Conservation (phyloP, 1,140 invertebrate species). For the Cotesia glomerata region DNA sequence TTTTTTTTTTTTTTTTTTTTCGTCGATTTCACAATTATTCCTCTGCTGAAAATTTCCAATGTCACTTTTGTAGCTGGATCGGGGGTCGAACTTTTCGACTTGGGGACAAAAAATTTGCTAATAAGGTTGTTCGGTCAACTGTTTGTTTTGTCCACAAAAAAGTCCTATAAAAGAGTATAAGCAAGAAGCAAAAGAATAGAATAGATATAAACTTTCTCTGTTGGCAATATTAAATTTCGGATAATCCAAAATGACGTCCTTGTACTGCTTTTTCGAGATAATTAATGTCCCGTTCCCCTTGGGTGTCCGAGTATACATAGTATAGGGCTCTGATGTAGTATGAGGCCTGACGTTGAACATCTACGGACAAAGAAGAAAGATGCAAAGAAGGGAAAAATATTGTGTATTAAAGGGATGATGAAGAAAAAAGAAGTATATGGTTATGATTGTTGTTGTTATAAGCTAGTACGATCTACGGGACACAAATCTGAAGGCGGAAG, state of each 20-base stretch:
- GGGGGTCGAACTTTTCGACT: too few relatives aligned
- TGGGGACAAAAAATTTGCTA: slow-evolving; percentile 2
- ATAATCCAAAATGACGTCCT: slow-evolving; percentile 47
- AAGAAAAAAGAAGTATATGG: neutral
- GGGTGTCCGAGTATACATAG: slow-evolving; percentile 18
- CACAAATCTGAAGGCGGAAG: neutral
- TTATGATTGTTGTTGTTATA: neutral
- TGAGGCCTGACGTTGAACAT: slow-evolving; percentile 8
- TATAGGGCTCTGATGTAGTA: neutral
- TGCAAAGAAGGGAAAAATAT: neutral
- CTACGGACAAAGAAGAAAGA: neutral
- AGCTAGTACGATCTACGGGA: neutral
- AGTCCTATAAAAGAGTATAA: slow-evolving; percentile 5
- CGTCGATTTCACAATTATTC: too few relatives aligned
- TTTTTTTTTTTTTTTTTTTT: too few relatives aligned
- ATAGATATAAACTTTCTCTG: neutral
- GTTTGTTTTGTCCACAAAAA: neutral
- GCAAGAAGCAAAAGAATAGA: neutral
- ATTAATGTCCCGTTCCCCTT: slow-evolving; percentile 48
- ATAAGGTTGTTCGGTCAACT: slow-evolving; percentile 7
- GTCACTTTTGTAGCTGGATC: too few relatives aligned
- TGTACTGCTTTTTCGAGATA: slow-evolving; percentile 40
- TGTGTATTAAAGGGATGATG: slow-evolving; percentile 26
- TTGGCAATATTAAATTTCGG: slow-evolving; percentile 48
- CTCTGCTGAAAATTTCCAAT: too few relatives aligned